These are phyloP conservation scores for Falco cherrug DNA, from an alignment of 2,797 vertebrate species.

Conservation along the genomic window DNA sequence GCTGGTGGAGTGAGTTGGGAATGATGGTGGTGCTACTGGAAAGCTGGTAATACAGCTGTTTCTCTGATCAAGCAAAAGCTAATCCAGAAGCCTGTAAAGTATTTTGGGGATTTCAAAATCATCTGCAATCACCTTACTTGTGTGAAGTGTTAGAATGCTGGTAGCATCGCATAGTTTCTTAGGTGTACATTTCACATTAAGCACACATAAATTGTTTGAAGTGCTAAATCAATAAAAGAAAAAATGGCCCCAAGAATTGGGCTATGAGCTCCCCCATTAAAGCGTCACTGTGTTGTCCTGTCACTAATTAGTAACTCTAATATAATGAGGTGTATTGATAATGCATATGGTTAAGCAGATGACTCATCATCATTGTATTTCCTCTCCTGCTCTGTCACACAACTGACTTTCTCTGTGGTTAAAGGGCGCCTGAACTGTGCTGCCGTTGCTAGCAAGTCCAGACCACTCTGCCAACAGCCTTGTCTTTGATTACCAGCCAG, in stretches of 20 bases:
- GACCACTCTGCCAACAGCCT: not conserved
- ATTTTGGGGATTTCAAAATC: not conserved
- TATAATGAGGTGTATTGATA: not conserved
- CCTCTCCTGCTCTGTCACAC: not conserved
- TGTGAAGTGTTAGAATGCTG: not conserved
- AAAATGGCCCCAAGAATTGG: not conserved
- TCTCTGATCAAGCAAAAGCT: not conserved
- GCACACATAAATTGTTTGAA: not conserved
- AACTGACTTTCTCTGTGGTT: not conserved
- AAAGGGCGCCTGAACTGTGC: not conserved
- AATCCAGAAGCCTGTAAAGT: not conserved
- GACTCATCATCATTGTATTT: not conserved
- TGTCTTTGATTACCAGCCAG: not conserved
- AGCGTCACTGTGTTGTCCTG: not conserved
- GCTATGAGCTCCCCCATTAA: not conserved
- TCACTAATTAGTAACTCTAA: not conserved
- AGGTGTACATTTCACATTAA: fast-evolving
- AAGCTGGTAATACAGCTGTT: not conserved
- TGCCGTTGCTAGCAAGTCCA: not conserved
- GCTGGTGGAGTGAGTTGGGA: not conserved
- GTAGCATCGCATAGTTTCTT: not conserved
- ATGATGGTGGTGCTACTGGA: not conserved
- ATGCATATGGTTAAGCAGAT: not conserved
- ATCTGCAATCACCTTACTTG: not conserved
- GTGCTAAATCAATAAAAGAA: not conserved